Percentiles rank a stretch among this genome's conserved stretches.
Conservation (phyloP, 1,140 invertebrate genomes). For the Pogonomyrmex californicus region DNA sequence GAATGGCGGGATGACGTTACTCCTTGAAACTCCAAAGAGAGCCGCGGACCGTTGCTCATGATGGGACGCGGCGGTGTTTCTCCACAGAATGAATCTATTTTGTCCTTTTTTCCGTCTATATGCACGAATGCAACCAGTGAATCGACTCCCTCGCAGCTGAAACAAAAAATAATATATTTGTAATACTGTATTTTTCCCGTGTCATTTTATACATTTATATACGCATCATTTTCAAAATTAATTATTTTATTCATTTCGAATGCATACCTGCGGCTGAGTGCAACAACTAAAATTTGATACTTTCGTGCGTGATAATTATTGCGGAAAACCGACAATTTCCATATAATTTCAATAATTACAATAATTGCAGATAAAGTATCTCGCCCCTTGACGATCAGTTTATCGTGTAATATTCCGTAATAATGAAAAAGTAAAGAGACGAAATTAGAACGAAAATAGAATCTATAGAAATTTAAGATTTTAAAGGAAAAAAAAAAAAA, state of each 20-base stretch:
- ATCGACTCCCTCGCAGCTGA: constrained; percentile 92
- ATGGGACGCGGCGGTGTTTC: constrained; percentile 92
- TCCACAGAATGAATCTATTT: constrained; percentile 95
- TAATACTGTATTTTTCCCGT: neutral
- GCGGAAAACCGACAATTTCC: constrained; percentile 52
- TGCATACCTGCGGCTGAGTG: neutral
- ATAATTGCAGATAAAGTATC: constrained; percentile 49
- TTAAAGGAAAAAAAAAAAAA: neutral
- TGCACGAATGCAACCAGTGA: constrained; percentile 92
- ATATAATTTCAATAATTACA: constrained; percentile 56
- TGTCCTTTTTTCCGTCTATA: constrained; percentile 92
- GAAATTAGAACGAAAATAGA: no score
- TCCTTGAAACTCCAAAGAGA: constrained; percentile 94
- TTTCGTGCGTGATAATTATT: constrained; percentile 48
- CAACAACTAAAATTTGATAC: constrained; percentile 29
- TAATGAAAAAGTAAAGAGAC: neutral
- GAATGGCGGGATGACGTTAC: constrained; percentile 90
- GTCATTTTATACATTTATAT: neutral
- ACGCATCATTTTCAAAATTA: neutral
- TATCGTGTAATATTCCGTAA: constrained; percentile 29
- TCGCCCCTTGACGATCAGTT: neutral
- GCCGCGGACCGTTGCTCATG: constrained; percentile 95
- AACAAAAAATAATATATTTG: constrained; percentile 28
- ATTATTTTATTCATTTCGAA: constrained; percentile 35
- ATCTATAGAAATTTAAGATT: neutral